Evolutionary conservation across 2,797 vertebrate species (phyloP).

Genomic region (Gobionotothen gibberifrons): DNA sequence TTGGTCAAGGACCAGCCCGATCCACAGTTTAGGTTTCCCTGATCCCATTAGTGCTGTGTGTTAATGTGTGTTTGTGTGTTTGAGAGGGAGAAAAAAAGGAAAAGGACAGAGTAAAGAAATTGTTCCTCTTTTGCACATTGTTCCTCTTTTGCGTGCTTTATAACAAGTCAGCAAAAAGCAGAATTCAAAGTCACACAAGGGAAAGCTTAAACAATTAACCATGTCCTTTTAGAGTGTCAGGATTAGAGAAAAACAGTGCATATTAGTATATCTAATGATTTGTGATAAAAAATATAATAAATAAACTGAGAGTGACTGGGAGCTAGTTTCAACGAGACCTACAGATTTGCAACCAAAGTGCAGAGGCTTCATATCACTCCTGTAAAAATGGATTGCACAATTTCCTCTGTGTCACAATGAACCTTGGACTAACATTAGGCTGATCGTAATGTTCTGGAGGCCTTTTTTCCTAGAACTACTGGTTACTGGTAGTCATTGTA

Average conservation of each 20-base stretch:
- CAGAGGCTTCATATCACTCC: not conserved
- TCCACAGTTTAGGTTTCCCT: conserved; percentile 85
- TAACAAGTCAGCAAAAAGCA: conserved; percentile 14
- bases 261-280: not conserved
- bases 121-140: conserved; percentile 44
- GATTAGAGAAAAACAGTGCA: not conserved
- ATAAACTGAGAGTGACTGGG: not conserved
- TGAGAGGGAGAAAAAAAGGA: conserved; percentile 18
- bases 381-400: conserved; percentile 17
- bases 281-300: not conserved
- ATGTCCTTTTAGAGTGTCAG: not conserved
- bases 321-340: not conserved
- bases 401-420: conserved; percentile 3
- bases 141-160: conserved; percentile 58
- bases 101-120: conserved; percentile 34
- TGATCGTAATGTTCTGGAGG: not conserved
- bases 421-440: conserved; percentile 11
- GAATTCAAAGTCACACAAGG: conserved; percentile 10
- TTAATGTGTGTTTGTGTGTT: conserved; percentile 33
- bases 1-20: conserved; percentile 88
- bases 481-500: not conserved
- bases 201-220: not conserved
- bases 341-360: conserved; percentile 1
- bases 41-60: conserved; percentile 52
- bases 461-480: not conserved